Base-by-base conservation (phyloP, 1,140 invertebrate species). In the Caenorhabditis remanei region DNA sequence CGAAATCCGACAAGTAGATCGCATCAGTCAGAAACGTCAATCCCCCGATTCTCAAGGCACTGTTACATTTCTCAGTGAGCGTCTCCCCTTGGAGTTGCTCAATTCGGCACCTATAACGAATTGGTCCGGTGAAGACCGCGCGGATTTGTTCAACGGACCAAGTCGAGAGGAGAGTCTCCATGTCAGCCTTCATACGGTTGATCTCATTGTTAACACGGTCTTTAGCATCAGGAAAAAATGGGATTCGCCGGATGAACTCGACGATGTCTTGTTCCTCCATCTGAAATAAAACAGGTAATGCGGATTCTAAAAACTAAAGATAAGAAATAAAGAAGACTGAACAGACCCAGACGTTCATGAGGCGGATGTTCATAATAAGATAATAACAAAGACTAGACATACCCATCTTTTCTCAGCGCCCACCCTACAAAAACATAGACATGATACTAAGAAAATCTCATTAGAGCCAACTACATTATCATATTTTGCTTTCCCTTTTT, bases 201-300 rank as follows among this genome's bases (percentile, higher is more conserved):
- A 79, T 79, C 40, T 79, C 71, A 50, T 79, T 79, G 71, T 24
- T 50, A 4, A 79, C 71, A 50, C 71, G 71, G 1, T 79, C 71
- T 7, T 53, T 79, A 0, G 71, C 71, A 24, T 53, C 71, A 2
- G 71, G 71, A 7, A 50, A 79, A 46, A 79, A 79, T 50, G 71
- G 71, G 9, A 79, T 41, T 4, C 11, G 9, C 4, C 46, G 71
- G n/a, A 79, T 19, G 4, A 79, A 24, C 0, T 79, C 46, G 4
- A 79, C 9, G 0, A 50, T 50, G 24, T 79, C 71, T 24, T 21
- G 6, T 13, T 79, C 71, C 50, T 53, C 50, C 50, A 53, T 53
- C 50, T 53, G 50, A 53, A 53, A 53, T 50, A 9, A 53, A 53
- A 8, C 4, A 53, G 9, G 50, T 11, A 50, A 11, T 50, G 4